Evolutionary conservation across 2,113 vertebrate genomes (phyloP).

Genomic region (Hippocampus barbouri): DNA sequence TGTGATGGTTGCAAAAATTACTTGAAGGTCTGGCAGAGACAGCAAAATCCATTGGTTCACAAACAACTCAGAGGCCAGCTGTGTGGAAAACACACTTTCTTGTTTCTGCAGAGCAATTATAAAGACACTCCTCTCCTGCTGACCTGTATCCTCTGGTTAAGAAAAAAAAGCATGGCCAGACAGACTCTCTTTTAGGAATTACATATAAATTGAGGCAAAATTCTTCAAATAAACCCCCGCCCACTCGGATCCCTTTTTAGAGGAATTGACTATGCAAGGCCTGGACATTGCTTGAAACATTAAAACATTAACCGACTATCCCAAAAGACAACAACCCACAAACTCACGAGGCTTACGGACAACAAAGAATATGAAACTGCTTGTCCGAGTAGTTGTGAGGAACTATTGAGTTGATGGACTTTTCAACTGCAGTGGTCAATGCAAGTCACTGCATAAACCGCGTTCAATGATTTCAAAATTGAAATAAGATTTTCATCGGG

Average conservation of each 20-base stretch:
- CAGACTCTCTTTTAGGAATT: not conserved
- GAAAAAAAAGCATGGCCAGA: conserved; percentile 13
- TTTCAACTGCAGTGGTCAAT: not conserved
- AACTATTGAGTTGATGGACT: not conserved
- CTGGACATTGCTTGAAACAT: conserved; percentile 6
- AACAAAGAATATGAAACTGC: conserved; percentile 28
- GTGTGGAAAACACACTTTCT: conserved; percentile 12
- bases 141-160: conserved; percentile 6
- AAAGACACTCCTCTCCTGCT: not conserved
- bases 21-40: conserved; percentile 51
- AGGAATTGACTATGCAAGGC: conserved; percentile 7
- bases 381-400: not conserved
- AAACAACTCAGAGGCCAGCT: conserved; percentile 49
- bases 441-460: not conserved
- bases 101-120: conserved; percentile 4
- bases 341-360: conserved; percentile 13
- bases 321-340: conserved; percentile 5
- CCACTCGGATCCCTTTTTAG: not conserved
- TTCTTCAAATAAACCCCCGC: conserved; percentile 1
- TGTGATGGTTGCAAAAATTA: conserved; percentile 53
- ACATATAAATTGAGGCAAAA: not conserved
- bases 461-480: not conserved
- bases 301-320: conserved; percentile 5
- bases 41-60: conserved; percentile 52
- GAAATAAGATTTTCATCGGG: not conserved